Evolutionary conservation across 2,113 vertebrate species (phyloP).

Genomic region (Pseudolaguvia tuberculata): DNA sequence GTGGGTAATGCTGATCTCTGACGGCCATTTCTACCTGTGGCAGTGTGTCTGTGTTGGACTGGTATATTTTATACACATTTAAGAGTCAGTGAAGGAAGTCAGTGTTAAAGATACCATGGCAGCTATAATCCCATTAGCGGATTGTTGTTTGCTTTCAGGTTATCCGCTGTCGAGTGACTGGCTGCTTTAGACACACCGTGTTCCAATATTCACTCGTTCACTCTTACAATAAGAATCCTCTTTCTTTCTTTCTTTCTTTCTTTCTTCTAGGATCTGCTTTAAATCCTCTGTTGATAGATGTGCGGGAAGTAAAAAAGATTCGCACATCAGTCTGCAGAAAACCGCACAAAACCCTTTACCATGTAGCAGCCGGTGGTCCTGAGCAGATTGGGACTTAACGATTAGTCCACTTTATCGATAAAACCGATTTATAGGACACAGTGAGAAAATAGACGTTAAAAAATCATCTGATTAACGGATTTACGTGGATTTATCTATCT

Average conservation of each 20-base stretch:
- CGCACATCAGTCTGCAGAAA: too few species aligned
- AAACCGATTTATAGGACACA: too few species aligned
- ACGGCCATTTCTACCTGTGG: slow-evolving; percentile 2
- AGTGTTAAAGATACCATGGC: background rate
- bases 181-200: background rate
- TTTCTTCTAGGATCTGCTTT: background rate
- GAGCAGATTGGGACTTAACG: too few species aligned
- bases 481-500: too few species aligned
- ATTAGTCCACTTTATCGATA: too few species aligned
- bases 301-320: too few species aligned
- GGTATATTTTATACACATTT: background rate
- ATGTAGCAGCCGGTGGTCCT: too few species aligned
- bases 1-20: background rate
- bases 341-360: too few species aligned
- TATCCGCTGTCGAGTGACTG: background rate
- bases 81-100: background rate
- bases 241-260: background rate
- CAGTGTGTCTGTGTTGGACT: too few species aligned
- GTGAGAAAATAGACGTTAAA: too few species aligned
- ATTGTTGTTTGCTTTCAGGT: slow-evolving; percentile 9
- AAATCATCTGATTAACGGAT: too few species aligned
- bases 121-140: slow-evolving; percentile 4
- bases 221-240: background rate
- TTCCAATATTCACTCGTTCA: background rate
- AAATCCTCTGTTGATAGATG: too few species aligned